Base-by-base conservation (phyloP, 2,888 invertebrate species). In the Rhimphoctona megacephalus region DNA sequence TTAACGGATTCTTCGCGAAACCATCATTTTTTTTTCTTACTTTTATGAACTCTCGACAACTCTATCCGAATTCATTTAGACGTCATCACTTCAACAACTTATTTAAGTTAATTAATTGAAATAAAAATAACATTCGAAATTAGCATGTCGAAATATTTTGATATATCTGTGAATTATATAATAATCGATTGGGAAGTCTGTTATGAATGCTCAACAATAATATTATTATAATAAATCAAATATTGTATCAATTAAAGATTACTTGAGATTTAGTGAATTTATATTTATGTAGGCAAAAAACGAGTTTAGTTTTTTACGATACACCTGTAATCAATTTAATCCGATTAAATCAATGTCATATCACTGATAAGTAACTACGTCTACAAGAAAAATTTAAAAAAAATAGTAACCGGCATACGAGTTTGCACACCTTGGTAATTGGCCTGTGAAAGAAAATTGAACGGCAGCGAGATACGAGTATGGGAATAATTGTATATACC, bases 401-500 rank as follows among this genome's bases (percentile, higher is more conserved):
- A 46, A 76, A 64, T 76, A 36, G 61, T 22, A 25, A 64, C 46
- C 64, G 33, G 46, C 25, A 30, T 64, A 46, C 46, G 64, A 76
- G 49, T 64, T 76, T 11, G 64, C 61, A 46, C 52, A 14, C 25
- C 74, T 43, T 19, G 69, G 57, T 74, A 61, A 74, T 82, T 85
- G 85, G 81, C 67, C 52, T 14, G 33, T 17, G 74, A 72, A 61
- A 64, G 17, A 64, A 70, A 30, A 69, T 81, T 52, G 74, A 43
- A 57, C 43, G 33, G 17, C 14, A 52, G 61, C 43, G 30, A 81
- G 14, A 30, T 25, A 52, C 66, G 25, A 52, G 69, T 57, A 39
- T 82, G 78, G 69, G 61, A 78, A 82, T 73, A 74, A 85, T 79
- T 82, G 82, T 52, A 19, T 73, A 36, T 64, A 61, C 74, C 79